Percentiles rank a stretch among this genome's conserved stretches.
These are phyloP conservation scores for Xiphorhynchus elegans DNA, from an alignment of 2,113 vertebrate genomes.

Conservation along the genomic window DNA sequence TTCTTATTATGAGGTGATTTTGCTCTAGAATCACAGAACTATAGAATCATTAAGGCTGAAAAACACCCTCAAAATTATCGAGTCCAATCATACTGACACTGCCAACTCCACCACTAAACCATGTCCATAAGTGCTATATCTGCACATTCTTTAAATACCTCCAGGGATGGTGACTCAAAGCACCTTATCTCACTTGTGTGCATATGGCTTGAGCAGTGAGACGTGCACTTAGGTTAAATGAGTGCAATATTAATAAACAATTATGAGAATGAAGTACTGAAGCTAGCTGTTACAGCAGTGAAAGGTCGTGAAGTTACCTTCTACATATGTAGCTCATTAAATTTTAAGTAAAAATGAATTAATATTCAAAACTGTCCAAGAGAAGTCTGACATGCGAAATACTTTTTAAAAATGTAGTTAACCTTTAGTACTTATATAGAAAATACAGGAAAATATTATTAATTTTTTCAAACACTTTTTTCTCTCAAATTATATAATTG, in stretches of 20 bases:
- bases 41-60: background rate
- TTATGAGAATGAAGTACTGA: background rate
- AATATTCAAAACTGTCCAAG: background rate
- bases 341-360: background rate
- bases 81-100: background rate
- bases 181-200: background rate
- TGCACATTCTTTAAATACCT: background rate
- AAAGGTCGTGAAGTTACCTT: background rate
- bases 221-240: background rate
- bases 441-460: background rate
- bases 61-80: background rate
- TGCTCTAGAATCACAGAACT: background rate
- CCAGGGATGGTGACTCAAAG: background rate
- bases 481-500: background rate
- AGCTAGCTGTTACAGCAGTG: background rate
- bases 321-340: background rate
- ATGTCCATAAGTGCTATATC: accelerated
- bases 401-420: background rate
- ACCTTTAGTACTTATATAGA: background rate
- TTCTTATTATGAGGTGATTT: background rate
- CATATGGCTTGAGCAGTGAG: background rate
- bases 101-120: background rate
- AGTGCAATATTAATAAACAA: background rate
- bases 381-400: background rate
- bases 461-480: background rate